Conservation (phyloP, 1,140 invertebrate genomes). For the Heterodera schachtii region DNA sequence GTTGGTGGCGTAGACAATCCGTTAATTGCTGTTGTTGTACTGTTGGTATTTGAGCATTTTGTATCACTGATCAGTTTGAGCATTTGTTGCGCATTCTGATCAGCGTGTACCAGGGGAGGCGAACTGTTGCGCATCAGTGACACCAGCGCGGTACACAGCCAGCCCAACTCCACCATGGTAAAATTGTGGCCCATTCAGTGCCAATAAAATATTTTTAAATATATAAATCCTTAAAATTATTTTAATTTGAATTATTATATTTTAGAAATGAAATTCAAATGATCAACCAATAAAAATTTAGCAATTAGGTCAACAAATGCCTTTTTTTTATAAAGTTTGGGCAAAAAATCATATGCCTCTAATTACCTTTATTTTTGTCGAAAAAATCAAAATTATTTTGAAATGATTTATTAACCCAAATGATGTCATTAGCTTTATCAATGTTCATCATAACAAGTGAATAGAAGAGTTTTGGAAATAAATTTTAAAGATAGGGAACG, state of each 20-base stretch:
- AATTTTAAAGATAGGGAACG: no score
- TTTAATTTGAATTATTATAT: not conserved
- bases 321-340: not conserved
- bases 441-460: no score
- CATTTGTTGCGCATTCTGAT: slow-evolving; percentile 16
- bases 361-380: no score
- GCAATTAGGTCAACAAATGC: not conserved
- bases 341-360: no score
- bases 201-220: not conserved
- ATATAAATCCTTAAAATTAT: not conserved
- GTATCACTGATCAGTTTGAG: slow-evolving; percentile 14
- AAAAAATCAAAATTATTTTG: no score
- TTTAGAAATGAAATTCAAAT: slow-evolving; percentile 12
- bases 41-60: slow-evolving; percentile 11
- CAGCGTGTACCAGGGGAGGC: slow-evolving; percentile 1
- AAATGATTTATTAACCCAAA: no score
- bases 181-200: slow-evolving; percentile 16
- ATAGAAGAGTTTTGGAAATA: no score
- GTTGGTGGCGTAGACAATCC: not conserved
- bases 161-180: slow-evolving; percentile 23
- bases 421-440: no score
- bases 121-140: slow-evolving; percentile 19
- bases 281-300: not conserved
- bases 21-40: not conserved
- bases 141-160: slow-evolving; percentile 19